Evolutionary conservation across 2,797 vertebrate species (phyloP), one percentile per base, ranked within the genome.

Genomic region (Scolopax rusticola): DNA sequence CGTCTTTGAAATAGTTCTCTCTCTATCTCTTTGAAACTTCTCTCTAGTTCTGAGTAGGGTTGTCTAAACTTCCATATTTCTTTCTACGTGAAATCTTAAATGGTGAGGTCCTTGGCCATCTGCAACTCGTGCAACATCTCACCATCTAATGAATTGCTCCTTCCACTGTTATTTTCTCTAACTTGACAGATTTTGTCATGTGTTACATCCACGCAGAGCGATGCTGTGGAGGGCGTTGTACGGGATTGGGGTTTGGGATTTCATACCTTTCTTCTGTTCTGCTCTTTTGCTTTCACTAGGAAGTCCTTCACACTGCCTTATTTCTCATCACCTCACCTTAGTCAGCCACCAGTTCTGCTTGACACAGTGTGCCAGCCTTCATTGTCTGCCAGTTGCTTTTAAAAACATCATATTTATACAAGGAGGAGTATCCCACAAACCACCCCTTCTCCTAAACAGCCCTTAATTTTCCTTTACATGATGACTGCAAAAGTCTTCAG

Each of bases 121-220:
- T 24, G 61, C 61, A 11, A 63, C 36, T 38, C 36, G 5, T 0
- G 2, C 41, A 27, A 6, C 11, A 2, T 32, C 43, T 84, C 43
- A 1, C 41, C 6, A 5, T 21, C n/a, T 79, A 30, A 33, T 45
- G 13, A 23, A 38, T 59, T 12, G 4, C 54, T 50, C 38, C 36
- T 78, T 74, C 27, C 67, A 33, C 2, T 45, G 1, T 6, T 38
- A 32, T 48, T 54, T 67, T 73, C 32, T 54, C 14, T n/a, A n/a
- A 24, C 53, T 15, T 43, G 65, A 43, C 40, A 18, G 3, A 32
- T 21, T 25, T 36, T 24, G 7, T n/a, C 24, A 2, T 9, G 30
- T 28, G 47, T 54, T 75, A 9, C 63, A 27, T 27, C 36, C 27
- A 4, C 1, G 1, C 33, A 5, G 51, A n/a, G 41, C 0, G 2